Evolutionary conservation across 2,888 invertebrate species (phyloP).

Genomic region (Erynnis tages): DNA sequence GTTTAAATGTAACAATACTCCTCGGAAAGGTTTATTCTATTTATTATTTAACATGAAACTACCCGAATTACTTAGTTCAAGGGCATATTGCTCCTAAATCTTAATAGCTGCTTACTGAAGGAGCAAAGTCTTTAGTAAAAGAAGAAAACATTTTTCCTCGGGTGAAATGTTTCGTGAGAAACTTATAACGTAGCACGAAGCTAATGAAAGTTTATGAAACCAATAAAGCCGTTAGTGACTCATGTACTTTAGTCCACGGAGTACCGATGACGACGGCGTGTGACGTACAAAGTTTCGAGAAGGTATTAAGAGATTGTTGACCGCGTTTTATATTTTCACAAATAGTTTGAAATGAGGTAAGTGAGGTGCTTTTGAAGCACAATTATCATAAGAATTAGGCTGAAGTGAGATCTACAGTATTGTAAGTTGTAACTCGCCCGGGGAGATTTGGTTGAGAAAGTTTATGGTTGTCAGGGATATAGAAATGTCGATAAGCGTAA

Average conservation of each 20-base stretch:
- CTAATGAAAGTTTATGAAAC: constrained; percentile 4
- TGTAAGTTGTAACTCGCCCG: too few species aligned
- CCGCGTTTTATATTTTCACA: neutral
- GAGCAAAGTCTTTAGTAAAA: too few species aligned
- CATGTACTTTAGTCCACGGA: neutral
- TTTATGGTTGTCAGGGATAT: too few species aligned
- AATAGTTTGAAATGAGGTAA: too few species aligned
- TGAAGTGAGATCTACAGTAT: too few species aligned
- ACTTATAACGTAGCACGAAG: neutral
- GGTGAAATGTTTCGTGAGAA: constrained; percentile 10
- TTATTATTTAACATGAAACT: neutral
- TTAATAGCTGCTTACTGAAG: too few species aligned
- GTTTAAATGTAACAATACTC: neutral
- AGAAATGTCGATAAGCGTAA: too few species aligned
- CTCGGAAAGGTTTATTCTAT: neutral
- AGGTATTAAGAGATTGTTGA: neutral
- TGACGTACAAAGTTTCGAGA: constrained; percentile 7
- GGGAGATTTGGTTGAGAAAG: too few species aligned
- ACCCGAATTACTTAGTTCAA: neutral
- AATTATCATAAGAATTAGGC: too few species aligned
- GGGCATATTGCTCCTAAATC: too few species aligned
- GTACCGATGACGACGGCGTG: neutral
- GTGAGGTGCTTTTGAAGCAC: too few species aligned
- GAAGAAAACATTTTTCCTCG: neutral
- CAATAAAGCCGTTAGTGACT: constrained; percentile 6